Conservation (phyloP, 2,888 invertebrate species). For the Ametastegia equiseti region DNA sequence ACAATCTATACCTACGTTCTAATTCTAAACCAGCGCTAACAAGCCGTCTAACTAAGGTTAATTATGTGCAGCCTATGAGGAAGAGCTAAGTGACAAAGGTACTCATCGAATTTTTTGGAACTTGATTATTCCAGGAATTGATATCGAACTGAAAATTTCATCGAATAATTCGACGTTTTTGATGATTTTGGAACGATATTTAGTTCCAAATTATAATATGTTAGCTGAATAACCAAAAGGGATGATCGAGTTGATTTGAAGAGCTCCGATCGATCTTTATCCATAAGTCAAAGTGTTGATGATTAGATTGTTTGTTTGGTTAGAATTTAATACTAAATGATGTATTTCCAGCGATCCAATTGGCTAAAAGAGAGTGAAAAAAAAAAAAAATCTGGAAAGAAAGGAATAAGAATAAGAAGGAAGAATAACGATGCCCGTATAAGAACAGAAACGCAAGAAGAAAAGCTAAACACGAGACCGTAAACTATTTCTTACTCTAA, state of each 20-base stretch:
- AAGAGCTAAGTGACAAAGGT: no score
- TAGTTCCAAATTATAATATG: not conserved
- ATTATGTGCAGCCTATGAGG: not conserved
- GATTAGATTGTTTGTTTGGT: not conserved
- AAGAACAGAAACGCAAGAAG: not conserved
- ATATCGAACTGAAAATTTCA: not conserved
- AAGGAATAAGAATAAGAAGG: not conserved
- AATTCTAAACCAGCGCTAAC: not conserved
- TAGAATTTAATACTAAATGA: not conserved
- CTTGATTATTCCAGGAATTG: not conserved
- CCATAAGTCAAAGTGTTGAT: not conserved
- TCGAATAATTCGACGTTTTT: not conserved
- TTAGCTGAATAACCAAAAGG: not conserved
- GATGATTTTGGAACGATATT: not conserved
- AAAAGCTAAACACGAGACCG: conserved; percentile 1
- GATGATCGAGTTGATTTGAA: not conserved
- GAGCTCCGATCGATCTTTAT: not conserved
- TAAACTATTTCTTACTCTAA: conserved; percentile 33
- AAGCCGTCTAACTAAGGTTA: not conserved
- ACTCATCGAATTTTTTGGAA: not conserved
- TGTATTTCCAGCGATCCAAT: not conserved
- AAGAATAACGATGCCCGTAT: not conserved
- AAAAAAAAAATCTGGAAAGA: not conserved
- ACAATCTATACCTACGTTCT: not conserved
- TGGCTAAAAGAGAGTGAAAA: not conserved